Percentiles rank a stretch among this genome's conserved stretches.
Evolutionary conservation across 2,113 vertebrate species (phyloP).

Genomic region (Alectura lathami): DNA sequence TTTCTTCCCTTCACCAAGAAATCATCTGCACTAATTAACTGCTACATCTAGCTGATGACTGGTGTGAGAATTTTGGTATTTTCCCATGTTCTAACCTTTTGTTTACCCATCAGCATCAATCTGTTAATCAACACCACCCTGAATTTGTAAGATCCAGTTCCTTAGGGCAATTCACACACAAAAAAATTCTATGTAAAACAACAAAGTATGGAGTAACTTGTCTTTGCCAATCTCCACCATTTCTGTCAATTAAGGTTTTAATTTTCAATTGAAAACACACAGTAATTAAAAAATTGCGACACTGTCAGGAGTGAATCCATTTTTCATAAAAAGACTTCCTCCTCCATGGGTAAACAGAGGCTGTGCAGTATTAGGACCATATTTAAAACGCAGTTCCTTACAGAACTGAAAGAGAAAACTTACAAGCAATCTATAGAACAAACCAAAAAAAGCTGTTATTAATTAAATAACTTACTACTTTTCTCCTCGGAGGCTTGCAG

Average conservation of each 20-base stretch:
- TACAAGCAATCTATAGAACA: background rate
- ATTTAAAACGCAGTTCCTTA: background rate
- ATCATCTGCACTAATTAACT: background rate
- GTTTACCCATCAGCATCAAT: background rate
- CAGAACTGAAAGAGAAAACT: background rate
- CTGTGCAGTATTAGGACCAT: background rate
- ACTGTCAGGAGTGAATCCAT: background rate
- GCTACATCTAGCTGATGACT: background rate
- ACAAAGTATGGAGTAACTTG: background rate
- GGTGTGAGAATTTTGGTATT: background rate
- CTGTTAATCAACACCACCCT: background rate
- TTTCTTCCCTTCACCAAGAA: background rate
- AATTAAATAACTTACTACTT: background rate
- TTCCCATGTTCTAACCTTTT: background rate
- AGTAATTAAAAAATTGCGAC: background rate
- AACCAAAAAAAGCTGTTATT: background rate
- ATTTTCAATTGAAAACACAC: background rate
- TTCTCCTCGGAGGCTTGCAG: background rate
- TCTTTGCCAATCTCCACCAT: background rate
- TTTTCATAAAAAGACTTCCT: background rate
- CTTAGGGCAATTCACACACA: background rate
- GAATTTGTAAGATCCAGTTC: background rate
- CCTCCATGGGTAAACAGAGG: background rate
- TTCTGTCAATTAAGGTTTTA: background rate
- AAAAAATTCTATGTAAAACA: background rate